These are phyloP conservation scores for Cecropterus lyciades DNA, from an alignment of 1,140 invertebrate genomes.

Conservation along the genomic window DNA sequence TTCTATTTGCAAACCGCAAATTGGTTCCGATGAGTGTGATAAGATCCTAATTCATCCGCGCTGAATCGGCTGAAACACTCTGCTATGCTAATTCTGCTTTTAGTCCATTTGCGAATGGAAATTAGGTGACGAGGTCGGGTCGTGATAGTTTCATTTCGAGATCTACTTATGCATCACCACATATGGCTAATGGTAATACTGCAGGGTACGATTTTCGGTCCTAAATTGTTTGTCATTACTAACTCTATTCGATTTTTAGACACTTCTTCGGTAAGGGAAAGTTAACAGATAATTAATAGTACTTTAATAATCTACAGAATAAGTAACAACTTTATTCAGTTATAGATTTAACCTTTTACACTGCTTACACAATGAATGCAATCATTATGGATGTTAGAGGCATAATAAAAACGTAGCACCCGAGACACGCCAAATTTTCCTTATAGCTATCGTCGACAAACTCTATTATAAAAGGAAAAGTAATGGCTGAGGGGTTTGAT, in stretches of 20 bases:
- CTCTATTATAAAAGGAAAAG: constrained; percentile 34
- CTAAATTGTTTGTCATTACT: not conserved
- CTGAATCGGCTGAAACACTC: constrained; percentile 49
- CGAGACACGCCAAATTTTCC: constrained; percentile 25
- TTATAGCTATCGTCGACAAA: constrained; percentile 27
- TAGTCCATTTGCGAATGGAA: constrained; percentile 69
- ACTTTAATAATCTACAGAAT: not conserved
- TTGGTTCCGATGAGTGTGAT: constrained; percentile 23
- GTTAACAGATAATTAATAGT: not conserved
- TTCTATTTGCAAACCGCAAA: constrained; percentile 21
- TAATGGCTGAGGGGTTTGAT: constrained; percentile 35
- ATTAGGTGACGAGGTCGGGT: constrained; percentile 50
- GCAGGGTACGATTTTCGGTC: constrained; percentile 28
- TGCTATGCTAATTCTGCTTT: constrained; percentile 68
- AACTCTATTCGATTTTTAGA: not conserved
- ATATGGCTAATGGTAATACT: constrained; percentile 11
- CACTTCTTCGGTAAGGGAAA: not conserved
- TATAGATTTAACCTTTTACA: constrained; percentile 8
- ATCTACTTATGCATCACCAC: constrained; percentile 17
- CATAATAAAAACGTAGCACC: constrained; percentile 34
- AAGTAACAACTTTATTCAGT: not conserved
- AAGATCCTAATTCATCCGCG: constrained; percentile 28
- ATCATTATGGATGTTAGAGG: constrained; percentile 20
- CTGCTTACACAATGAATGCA: constrained; percentile 1
- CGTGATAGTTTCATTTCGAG: constrained; percentile 41